These are phyloP conservation scores for Euura saliciscinereae DNA, from an alignment of 1,140 invertebrate species.

Conservation along the genomic window DNA sequence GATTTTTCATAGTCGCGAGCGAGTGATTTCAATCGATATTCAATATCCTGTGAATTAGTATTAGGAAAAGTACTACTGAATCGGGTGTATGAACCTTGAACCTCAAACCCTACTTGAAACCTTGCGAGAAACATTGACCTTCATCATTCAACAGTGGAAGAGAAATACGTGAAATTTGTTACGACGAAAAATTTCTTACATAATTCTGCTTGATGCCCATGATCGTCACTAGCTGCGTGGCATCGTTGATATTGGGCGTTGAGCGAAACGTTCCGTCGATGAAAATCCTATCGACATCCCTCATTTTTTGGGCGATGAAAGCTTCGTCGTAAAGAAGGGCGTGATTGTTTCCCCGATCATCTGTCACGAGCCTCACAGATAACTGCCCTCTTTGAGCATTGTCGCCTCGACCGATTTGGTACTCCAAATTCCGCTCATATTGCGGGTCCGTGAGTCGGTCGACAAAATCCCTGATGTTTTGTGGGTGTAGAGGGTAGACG, in stretches of 20 bases:
- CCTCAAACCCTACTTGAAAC: no score
- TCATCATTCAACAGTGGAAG: no score
- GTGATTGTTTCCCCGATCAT: conserved; percentile 3
- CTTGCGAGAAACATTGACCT: no score
- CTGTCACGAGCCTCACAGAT: conserved; percentile 7
- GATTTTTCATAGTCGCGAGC: no score
- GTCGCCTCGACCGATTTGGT: background rate
- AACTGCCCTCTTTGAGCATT: background rate
- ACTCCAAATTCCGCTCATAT: conserved; percentile 8
- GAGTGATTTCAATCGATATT: no score
- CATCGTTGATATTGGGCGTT: conserved; percentile 7
- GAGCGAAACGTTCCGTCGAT: conserved; percentile 11
- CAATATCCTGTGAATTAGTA: background rate
- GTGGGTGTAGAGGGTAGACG: conserved; percentile 10
- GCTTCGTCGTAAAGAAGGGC: conserved; percentile 11
- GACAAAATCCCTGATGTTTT: conserved; percentile 10
- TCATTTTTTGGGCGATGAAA: conserved; percentile 12
- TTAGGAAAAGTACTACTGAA: no score
- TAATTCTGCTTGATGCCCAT: conserved; percentile 16
- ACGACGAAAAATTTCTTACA: conserved; percentile 10
- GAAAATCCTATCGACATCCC: conserved; percentile 10
- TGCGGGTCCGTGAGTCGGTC: conserved; percentile 10
- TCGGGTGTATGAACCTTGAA: no score
- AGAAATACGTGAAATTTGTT: background rate
- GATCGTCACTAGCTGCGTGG: conserved; percentile 9